Conservation (phyloP, 2,888 invertebrate species). For the Cheilosia soror region DNA sequence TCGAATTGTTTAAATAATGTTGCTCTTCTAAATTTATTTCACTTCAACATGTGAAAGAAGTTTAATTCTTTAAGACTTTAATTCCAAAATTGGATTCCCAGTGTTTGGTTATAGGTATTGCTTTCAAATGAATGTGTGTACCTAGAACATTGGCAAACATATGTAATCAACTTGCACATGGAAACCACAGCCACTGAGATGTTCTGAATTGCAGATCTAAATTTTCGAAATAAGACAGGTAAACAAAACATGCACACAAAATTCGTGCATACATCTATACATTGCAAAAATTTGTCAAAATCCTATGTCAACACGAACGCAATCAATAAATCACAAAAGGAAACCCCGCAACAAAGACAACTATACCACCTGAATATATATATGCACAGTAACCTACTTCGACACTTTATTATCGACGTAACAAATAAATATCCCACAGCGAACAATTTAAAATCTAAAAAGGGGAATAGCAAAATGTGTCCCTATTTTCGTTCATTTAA, state of each 20-base stretch:
- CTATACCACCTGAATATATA: conserved; percentile 33
- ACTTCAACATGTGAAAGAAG: not conserved
- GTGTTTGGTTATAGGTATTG: not conserved
- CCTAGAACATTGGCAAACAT: not conserved
- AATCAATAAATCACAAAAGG: conserved; percentile 70
- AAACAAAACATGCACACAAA: conserved; percentile 31
- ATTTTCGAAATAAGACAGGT: conserved; percentile 28
- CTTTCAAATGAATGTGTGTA: not conserved
- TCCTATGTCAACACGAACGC: conserved; percentile 57
- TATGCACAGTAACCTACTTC: conserved; percentile 55
- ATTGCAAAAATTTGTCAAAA: conserved; percentile 56
- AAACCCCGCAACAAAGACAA: conserved; percentile 38
- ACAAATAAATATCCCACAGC: conserved; percentile 69
- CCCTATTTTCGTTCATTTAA: conserved; percentile 56
- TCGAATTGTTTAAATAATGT: too few species aligned
- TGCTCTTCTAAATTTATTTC: not conserved
- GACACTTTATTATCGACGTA: conserved; percentile 71
- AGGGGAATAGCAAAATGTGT: conserved; percentile 48
- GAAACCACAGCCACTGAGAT: conserved; percentile 4
- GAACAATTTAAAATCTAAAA: conserved; percentile 58
- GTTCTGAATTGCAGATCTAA: conserved; percentile 21
- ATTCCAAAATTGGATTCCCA: not conserved
- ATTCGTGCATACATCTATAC: conserved; percentile 41
- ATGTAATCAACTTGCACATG: not conserved
- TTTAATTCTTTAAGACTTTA: not conserved